Conservation (phyloP, 2,888 invertebrate species). For the Tuta absoluta region DNA sequence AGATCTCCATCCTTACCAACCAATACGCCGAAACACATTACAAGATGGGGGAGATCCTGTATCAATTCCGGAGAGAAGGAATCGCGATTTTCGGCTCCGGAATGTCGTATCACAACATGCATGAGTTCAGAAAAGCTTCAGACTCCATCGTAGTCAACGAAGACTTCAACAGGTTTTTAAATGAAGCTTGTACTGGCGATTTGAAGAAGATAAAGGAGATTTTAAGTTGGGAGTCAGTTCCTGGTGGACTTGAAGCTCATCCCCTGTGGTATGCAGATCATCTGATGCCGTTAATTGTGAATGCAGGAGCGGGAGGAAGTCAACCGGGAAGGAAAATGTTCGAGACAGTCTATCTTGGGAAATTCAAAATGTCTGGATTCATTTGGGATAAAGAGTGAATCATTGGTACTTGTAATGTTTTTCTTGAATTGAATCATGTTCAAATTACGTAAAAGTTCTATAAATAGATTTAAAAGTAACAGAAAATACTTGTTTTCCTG, state of each 20-base stretch:
- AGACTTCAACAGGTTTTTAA: conserved; percentile 42
- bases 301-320: conserved; percentile 28
- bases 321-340: conserved; percentile 45
- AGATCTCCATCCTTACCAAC: conserved; percentile 51
- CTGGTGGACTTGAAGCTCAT: conserved; percentile 34
- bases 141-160: conserved; percentile 39
- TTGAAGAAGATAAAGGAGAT: conserved; percentile 34
- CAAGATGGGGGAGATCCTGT: conserved; percentile 48
- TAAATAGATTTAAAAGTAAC: too few relatives aligned
- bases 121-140: conserved; percentile 37
- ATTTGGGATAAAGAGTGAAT: conserved; percentile 42
- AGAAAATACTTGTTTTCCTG: too few relatives aligned
- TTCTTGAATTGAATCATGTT: too few relatives aligned
- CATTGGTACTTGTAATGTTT: too few relatives aligned
- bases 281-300: background rate
- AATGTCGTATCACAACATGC: conserved; percentile 51
- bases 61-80: conserved; percentile 48
- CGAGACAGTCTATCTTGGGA: conserved; percentile 40
- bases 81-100: conserved; percentile 56
- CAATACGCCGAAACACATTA: conserved; percentile 50
- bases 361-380: conserved; percentile 50
- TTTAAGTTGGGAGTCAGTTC: conserved; percentile 42
- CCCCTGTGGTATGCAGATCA: background rate
- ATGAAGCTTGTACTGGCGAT: conserved; percentile 40
- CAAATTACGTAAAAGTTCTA: too few relatives aligned